Evolutionary conservation across 2,797 vertebrate species (phyloP).

Genomic region (Echeneis naucrates): DNA sequence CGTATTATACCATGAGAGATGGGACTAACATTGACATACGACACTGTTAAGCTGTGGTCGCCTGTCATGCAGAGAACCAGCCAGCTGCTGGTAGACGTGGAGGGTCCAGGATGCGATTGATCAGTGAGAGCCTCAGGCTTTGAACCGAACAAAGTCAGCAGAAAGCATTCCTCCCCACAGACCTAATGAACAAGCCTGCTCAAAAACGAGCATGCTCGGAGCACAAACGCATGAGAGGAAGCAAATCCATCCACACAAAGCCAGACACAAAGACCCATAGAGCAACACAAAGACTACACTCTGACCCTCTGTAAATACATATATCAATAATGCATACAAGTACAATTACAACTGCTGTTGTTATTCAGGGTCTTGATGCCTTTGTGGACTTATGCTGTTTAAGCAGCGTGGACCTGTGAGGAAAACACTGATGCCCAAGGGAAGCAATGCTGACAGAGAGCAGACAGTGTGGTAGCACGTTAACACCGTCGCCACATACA

Average conservation of each 20-base stretch:
- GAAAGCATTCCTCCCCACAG: constrained; percentile 72
- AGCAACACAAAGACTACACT: constrained; percentile 20
- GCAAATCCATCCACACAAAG: constrained; percentile 45
- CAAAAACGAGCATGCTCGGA: constrained; percentile 52
- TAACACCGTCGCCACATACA: constrained; percentile 61
- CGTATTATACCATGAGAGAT: constrained; percentile 31
- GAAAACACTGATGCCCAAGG: constrained; percentile 77
- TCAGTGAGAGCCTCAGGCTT: constrained; percentile 66
- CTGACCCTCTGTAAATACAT: constrained; percentile 24
- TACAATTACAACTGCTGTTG: constrained; percentile 70
- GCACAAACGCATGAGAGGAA: constrained; percentile 45
- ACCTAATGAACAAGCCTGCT: constrained; percentile 70
- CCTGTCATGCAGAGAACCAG: constrained; percentile 55
- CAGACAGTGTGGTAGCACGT: constrained; percentile 77
- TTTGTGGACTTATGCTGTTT: constrained; percentile 65
- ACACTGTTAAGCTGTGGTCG: constrained; percentile 43
- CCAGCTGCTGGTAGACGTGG: constrained; percentile 56
- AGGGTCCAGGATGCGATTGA: constrained; percentile 72
- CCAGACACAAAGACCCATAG: constrained; percentile 7
- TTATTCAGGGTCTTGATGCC: constrained; percentile 62
- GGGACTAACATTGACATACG: constrained; percentile 49
- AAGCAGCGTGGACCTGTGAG: constrained; percentile 72
- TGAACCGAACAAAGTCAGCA: constrained; percentile 76
- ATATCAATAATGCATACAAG: constrained; percentile 53
- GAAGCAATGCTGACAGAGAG: constrained; percentile 70